These are phyloP conservation scores for Epinotia bilunana DNA, from an alignment of 2,888 invertebrate species.

Conservation along the genomic window DNA sequence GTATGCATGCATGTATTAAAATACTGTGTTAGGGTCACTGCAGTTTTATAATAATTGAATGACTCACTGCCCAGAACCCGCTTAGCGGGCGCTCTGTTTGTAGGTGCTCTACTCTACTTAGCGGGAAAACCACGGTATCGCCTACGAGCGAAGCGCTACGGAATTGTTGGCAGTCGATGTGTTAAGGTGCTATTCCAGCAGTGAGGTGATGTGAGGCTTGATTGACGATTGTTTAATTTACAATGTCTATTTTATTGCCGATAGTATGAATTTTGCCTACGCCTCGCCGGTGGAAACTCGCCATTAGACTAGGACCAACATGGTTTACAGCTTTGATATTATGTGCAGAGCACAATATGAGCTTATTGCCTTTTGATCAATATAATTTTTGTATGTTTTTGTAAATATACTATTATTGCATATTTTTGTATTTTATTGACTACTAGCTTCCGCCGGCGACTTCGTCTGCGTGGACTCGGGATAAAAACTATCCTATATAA, in stretches of 20 bases:
- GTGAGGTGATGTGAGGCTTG: not conserved
- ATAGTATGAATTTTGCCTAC: not conserved
- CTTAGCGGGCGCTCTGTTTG: too few relatives aligned
- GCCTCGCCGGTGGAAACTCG: not conserved
- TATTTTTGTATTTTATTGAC: not conserved
- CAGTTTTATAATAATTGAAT: too few relatives aligned
- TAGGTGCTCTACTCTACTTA: too few relatives aligned
- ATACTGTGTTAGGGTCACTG: too few relatives aligned
- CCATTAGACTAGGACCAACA: conserved; percentile 29
- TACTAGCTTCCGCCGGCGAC: too few relatives aligned
- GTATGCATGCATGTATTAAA: too few relatives aligned
- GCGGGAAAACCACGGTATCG: too few relatives aligned
- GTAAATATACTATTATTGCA: conserved; percentile 36
- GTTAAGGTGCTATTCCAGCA: not conserved
- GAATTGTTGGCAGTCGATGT: too few relatives aligned
- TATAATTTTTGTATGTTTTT: conserved; percentile 41
- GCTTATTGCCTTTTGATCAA: conserved; percentile 28
- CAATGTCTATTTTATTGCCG: not conserved
- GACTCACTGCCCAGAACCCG: too few relatives aligned
- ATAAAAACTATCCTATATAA: too few relatives aligned
- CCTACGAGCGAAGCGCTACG: too few relatives aligned
- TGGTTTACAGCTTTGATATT: not conserved
- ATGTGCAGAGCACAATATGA: conserved; percentile 29
- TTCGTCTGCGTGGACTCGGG: too few relatives aligned
- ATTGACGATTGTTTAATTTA: not conserved